Base-by-base conservation (phyloP, 2,113 vertebrate genomes). In the Centropristis striata region DNA sequence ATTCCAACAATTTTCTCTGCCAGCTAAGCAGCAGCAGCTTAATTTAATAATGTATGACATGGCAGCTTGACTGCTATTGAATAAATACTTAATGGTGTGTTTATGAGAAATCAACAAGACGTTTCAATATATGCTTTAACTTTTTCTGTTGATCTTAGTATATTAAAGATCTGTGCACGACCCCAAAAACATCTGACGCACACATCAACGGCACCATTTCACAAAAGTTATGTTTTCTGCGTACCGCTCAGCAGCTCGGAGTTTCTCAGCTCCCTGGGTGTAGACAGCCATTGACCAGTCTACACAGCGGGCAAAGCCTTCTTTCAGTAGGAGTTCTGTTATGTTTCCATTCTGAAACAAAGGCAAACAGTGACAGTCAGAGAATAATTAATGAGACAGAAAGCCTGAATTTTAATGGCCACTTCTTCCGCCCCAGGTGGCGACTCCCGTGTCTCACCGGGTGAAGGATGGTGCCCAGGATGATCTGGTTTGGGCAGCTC, bases 241-340 rank as follows among this genome's bases (percentile, higher is more conserved):
- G 0, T 77, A 99, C 98, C 97, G 92, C 78, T 99, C 98, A 0
- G 96, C 96, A 0, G 97, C 96, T 18, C 98, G 80, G 73, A 99
- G 96, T 82, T 99, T 99, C 83, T 99, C 98, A 0, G 98, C 96
- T 0, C 98, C 98, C 4, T 97, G 96, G 5, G 97, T 98, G 83
- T 99, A 99, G 44, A 99, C 96, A 0, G 97, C 98, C 80, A 99
- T 99, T 21, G 97, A 99, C 98, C 98, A 99, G 91, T 99, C 98
- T 20, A 99, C 98, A 0, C 97, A 99, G 75, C 98, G 98, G 1
- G 98, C 98, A 39, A 99, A 99, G 9, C 98, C 98, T 88, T 99
- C 98, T 90, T 95, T 97, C 90, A 99, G 91, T 80, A 99, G 90
- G 28, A 99, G 94, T 84, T 99, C 98, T 0, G 97, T 99, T 84